Evolutionary conservation across 2,888 invertebrate species (phyloP).

Genomic region (Euzetes globulus): DNA sequence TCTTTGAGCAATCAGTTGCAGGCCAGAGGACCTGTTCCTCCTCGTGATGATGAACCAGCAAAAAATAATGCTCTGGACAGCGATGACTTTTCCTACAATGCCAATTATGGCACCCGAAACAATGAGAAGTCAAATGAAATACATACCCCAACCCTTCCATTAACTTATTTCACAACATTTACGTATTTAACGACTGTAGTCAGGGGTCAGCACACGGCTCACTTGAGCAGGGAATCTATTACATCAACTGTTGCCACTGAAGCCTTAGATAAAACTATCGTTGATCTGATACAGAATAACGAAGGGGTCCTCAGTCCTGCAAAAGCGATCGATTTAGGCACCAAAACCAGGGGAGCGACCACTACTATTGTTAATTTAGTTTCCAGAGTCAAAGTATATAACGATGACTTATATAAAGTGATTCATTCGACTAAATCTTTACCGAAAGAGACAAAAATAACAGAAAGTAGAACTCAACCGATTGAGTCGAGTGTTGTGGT

Average conservation of each 20-base stretch:
- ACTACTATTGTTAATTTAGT: constrained; percentile 43
- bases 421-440: constrained; percentile 30
- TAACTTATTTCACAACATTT: constrained; percentile 42
- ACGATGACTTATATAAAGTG: constrained; percentile 39
- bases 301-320: constrained; percentile 36
- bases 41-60: constrained; percentile 28
- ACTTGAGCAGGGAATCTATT: constrained; percentile 40
- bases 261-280: constrained; percentile 38
- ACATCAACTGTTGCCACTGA: constrained; percentile 39
- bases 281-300: constrained; percentile 35
- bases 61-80: constrained; percentile 31
- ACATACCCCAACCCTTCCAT: constrained; percentile 37
- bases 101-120: constrained; percentile 14
- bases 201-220: constrained; percentile 41
- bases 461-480: background rate
- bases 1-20: background rate
- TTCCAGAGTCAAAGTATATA: constrained; percentile 41
- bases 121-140: constrained; percentile 23
- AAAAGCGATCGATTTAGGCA: constrained; percentile 38
- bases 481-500: background rate
- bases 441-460: background rate
- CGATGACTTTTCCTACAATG: background rate
- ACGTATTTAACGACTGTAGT: constrained; percentile 43
- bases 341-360: constrained; percentile 38
- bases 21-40: constrained; percentile 19